Conservation (phyloP, 1,140 invertebrate species). For the Antheraea pernyi region DNA sequence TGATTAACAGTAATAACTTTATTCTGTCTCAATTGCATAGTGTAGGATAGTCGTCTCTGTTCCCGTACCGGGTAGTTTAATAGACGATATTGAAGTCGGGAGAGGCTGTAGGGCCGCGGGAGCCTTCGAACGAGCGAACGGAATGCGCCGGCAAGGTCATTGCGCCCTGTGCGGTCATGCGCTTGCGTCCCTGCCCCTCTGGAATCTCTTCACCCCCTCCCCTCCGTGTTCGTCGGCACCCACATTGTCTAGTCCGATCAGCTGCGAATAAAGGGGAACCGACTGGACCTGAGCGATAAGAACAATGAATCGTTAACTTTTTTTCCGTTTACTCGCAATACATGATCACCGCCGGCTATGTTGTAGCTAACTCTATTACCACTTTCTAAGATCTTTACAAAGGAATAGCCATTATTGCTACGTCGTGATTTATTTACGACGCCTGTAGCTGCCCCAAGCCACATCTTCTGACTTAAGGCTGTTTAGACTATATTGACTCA, state of each 20-base stretch:
- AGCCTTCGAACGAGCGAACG: constrained; percentile 63
- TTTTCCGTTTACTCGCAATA: constrained; percentile 38
- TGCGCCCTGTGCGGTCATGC: constrained; percentile 75
- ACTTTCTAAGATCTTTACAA: constrained; percentile 50
- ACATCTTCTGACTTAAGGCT: constrained; percentile 27
- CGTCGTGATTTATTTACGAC: constrained; percentile 57
- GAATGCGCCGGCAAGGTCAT: constrained; percentile 77
- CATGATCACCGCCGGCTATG: constrained; percentile 56
- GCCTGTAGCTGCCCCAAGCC: constrained; percentile 42
- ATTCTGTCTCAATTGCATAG: neutral
- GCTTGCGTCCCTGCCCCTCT: constrained; percentile 49
- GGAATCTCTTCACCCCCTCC: constrained; percentile 28
- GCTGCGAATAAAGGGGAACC: constrained; percentile 69
- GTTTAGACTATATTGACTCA: constrained; percentile 5
- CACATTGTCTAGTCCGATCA: constrained; percentile 70
- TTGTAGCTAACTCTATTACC: constrained; percentile 53
- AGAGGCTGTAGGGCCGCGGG: constrained; percentile 54
- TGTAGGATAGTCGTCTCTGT: constrained; percentile 1
- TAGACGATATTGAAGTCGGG: constrained; percentile 41
- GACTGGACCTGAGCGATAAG: constrained; percentile 57
- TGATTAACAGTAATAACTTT: constrained; percentile 1
- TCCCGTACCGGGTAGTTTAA: constrained; percentile 22
- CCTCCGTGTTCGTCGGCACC: constrained; percentile 31
- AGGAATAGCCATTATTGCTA: constrained; percentile 46
- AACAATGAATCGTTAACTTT: constrained; percentile 67